These are phyloP conservation scores for Pyxicephalus adspersus DNA, from an alignment of 2,113 vertebrate species.

Conservation along the genomic window DNA sequence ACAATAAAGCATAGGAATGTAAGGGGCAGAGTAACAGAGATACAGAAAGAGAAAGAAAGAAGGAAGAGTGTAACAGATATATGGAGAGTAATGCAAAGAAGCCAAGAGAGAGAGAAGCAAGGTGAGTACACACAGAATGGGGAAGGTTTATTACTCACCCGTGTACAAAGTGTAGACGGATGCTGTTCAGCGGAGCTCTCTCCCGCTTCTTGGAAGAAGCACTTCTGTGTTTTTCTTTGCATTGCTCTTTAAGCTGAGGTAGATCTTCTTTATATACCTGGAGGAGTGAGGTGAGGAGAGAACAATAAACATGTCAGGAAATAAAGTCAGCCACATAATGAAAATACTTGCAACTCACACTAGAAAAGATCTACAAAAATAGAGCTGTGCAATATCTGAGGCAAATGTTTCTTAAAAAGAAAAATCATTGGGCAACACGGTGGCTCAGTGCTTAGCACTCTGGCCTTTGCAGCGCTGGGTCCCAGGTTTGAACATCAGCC, in stretches of 20 bases:
- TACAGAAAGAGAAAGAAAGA: neutral
- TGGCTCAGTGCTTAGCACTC: too few species aligned
- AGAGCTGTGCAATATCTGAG: too few species aligned
- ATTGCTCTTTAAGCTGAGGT: slow-evolving; percentile 98
- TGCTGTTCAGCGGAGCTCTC: slow-evolving; percentile 82
- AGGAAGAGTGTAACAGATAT: neutral
- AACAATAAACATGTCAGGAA: neutral
- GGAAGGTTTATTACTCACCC: slow-evolving; percentile 74
- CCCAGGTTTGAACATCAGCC: too few species aligned
- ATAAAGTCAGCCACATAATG: neutral
- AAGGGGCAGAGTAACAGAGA: neutral
- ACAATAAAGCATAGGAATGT: neutral
- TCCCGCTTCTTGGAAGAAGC: slow-evolving; percentile 90
- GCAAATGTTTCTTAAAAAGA: too few species aligned
- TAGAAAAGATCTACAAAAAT: too few species aligned
- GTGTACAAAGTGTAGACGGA: slow-evolving; percentile 95
- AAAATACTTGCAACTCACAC: neutral
- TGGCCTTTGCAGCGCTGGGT: too few species aligned
- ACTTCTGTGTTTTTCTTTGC: slow-evolving; percentile 89
- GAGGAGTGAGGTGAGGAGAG: slow-evolving; percentile 42
- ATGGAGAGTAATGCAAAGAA: neutral
- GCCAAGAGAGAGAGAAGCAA: too few species aligned
- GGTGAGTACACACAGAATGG: too few species aligned
- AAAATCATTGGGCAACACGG: too few species aligned
- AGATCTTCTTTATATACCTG: slow-evolving; percentile 99